Conservation (phyloP, 2,797 vertebrate genomes). For the Galago senegalensis region DNA sequence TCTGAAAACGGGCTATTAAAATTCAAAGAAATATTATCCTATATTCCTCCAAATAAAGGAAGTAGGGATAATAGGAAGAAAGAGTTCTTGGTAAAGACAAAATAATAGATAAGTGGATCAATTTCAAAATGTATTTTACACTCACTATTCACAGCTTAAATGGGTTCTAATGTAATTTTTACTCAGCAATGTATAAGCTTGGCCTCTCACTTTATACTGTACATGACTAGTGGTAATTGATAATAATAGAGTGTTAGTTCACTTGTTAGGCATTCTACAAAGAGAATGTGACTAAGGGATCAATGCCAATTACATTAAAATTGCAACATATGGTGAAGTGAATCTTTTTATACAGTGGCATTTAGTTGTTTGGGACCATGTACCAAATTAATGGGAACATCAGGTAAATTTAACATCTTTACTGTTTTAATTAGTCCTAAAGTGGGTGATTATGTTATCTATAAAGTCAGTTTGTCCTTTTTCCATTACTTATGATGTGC, state of each 20-base stretch:
- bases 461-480: constrained; percentile 71
- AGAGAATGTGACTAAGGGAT: constrained; percentile 69
- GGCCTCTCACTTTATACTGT: not conserved
- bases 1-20: not conserved
- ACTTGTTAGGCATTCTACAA: constrained; percentile 68
- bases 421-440: constrained; percentile 67
- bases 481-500: constrained; percentile 39
- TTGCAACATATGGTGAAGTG: constrained; percentile 72
- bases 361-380: constrained; percentile 69
- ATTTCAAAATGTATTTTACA: constrained; percentile 25
- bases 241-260: constrained; percentile 57
- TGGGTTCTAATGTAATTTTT: constrained; percentile 14
- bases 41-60: not conserved
- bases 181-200: not conserved
- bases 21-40: not conserved
- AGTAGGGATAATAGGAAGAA: not conserved
- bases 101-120: not conserved
- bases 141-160: not conserved
- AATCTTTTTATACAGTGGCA: constrained; percentile 71
- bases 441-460: constrained; percentile 65
- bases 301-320: constrained; percentile 72
- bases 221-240: not conserved
- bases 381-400: constrained; percentile 75
- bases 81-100: constrained; percentile 10
- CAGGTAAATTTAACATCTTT: constrained; percentile 76